Evolutionary conservation across 2,888 invertebrate species (phyloP).

Genomic region (Cantharis rufa): DNA sequence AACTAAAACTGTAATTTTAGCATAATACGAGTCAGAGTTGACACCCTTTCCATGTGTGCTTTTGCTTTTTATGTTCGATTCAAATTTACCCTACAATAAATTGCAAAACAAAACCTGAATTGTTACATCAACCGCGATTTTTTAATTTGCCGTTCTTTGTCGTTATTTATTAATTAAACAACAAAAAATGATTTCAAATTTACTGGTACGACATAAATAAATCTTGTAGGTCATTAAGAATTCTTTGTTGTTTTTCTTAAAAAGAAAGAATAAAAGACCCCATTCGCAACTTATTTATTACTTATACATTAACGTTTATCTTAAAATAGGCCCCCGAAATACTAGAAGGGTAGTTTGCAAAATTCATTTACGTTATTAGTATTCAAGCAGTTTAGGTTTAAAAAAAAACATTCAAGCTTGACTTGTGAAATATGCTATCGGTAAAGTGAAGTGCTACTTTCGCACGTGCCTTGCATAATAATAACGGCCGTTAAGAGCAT

Average conservation of each 20-base stretch:
- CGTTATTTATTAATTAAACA: background rate
- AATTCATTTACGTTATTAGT: conserved; percentile 30
- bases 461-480: conserved; percentile 33
- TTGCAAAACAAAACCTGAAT: background rate
- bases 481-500: conserved; percentile 9
- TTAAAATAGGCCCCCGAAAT: conserved; percentile 9
- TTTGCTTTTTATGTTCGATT: background rate
- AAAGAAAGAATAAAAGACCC: conserved; percentile 9
- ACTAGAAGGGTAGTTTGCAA: conserved; percentile 22
- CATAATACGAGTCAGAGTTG: background rate
- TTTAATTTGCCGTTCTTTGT: background rate
- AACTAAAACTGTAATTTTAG: background rate
- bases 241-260: conserved; percentile 11
- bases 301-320: conserved; percentile 24
- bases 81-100: background rate
- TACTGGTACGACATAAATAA: background rate
- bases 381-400: conserved; percentile 28
- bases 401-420: conserved; percentile 30
- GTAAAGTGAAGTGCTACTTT: conserved; percentile 33
- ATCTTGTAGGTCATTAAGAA: conserved; percentile 15
- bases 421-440: conserved; percentile 37
- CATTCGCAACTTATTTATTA: conserved; percentile 28
- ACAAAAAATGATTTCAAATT: background rate
- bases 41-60: background rate
- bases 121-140: background rate